Evolutionary conservation across 2,888 invertebrate species (phyloP).

Genomic region (Heliconius erato): DNA sequence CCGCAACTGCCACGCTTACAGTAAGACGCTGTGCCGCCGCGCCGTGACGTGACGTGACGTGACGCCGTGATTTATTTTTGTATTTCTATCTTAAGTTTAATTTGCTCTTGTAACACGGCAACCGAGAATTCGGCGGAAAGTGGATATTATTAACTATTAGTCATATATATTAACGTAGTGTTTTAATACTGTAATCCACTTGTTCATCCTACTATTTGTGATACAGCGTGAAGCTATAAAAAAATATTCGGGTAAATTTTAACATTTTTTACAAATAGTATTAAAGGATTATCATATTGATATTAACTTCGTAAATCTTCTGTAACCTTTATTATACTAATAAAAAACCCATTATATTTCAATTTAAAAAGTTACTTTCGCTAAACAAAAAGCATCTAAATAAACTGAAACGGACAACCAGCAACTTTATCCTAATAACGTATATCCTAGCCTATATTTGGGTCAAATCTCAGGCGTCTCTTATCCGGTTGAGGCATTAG

Average conservation of each 20-base stretch:
- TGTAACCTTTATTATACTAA: neutral
- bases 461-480: slow-evolving; percentile 60
- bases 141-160: too few species aligned
- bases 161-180: neutral
- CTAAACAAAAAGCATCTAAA: slow-evolving; percentile 45
- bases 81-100: neutral
- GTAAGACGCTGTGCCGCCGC: too few species aligned
- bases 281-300: neutral
- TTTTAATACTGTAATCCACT: neutral
- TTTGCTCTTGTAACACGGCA: neutral
- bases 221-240: neutral
- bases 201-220: too few species aligned
- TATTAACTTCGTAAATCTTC: neutral
- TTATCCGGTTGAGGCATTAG: slow-evolving; percentile 67
- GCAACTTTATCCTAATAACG: slow-evolving; percentile 53
- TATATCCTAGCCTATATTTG: slow-evolving; percentile 42
- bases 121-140: neutral
- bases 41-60: too few species aligned
- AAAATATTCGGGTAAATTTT: neutral
- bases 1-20: too few species aligned
- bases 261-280: neutral
- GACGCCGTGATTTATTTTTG: too few species aligned
- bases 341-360: neutral
- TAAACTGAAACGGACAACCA: slow-evolving; percentile 47
- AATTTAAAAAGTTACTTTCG: neutral